These are phyloP conservation scores for Myopa tessellatipennis DNA, from an alignment of 2,888 invertebrate genomes.

Conservation along the genomic window DNA sequence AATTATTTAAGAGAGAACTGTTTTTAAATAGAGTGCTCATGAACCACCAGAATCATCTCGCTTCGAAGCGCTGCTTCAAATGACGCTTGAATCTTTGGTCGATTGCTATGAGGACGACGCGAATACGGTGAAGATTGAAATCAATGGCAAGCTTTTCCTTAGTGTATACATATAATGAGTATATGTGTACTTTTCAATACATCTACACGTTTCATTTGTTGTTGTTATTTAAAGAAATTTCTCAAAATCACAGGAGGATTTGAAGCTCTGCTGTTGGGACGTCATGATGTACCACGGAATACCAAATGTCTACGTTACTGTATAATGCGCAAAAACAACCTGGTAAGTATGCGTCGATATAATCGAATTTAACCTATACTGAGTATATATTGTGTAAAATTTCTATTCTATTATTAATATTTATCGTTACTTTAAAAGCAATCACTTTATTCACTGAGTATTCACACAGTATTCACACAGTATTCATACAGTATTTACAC, in stretches of 20 bases:
- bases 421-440: too few relatives aligned
- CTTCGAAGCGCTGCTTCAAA: conserved; percentile 38
- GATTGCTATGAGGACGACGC: conserved; percentile 48
- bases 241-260: conserved; percentile 41
- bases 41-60: conserved; percentile 26
- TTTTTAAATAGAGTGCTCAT: neutral
- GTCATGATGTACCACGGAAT: conserved; percentile 45
- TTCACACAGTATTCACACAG: too few relatives aligned
- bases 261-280: conserved; percentile 43
- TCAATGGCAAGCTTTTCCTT: conserved; percentile 42
- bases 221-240: neutral
- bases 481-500: too few relatives aligned
- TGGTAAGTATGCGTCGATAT: conserved; percentile 41
- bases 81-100: conserved; percentile 39
- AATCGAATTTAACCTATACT: too few relatives aligned
- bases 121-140: conserved; percentile 44
- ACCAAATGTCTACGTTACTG: conserved; percentile 49
- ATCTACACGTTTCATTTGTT: too few relatives aligned
- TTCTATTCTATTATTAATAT: too few relatives aligned
- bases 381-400: too few relatives aligned
- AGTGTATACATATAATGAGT: neutral
- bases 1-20: neutral
- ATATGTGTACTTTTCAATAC: neutral
- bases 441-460: too few relatives aligned
- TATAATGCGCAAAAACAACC: conserved; percentile 47